Percentiles rank a stretch among this genome's conserved stretches.
These are phyloP conservation scores for Empis stercorea DNA, from an alignment of 2,888 invertebrate genomes.

Conservation along the genomic window DNA sequence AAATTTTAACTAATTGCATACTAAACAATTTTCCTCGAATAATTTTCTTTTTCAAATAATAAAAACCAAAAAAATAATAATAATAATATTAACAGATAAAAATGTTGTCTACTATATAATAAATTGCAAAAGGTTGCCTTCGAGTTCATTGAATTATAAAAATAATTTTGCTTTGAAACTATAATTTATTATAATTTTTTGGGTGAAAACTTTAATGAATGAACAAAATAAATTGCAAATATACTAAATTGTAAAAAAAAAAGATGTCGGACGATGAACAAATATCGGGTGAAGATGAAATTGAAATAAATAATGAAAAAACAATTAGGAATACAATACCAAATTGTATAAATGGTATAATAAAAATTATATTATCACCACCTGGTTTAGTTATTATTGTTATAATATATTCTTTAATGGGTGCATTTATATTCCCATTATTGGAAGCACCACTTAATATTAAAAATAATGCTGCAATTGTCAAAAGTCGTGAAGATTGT, in stretches of 20 bases:
- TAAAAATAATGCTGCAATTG: constrained; percentile 46
- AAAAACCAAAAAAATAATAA: too few species aligned
- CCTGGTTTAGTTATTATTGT: constrained; percentile 58
- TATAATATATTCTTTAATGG: constrained; percentile 58
- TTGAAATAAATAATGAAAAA: constrained; percentile 10
- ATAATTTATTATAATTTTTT: too few species aligned
- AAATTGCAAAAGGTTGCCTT: too few species aligned
- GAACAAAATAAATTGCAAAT: neutral
- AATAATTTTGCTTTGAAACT: too few species aligned
- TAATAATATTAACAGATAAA: too few species aligned
- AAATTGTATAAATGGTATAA: constrained; percentile 18
- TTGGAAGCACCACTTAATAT: constrained; percentile 58
- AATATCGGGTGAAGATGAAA: constrained; percentile 26
- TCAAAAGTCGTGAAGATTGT: constrained; percentile 53
- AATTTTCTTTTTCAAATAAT: too few species aligned
- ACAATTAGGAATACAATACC: constrained; percentile 5
- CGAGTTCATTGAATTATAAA: too few species aligned
- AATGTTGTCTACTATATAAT: too few species aligned
- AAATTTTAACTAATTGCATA: too few species aligned
- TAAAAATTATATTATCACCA: constrained; percentile 32
- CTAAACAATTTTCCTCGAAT: too few species aligned
- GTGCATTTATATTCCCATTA: constrained; percentile 60
- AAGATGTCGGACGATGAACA: constrained; percentile 38
- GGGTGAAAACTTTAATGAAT: too few species aligned
- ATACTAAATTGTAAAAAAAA: too few species aligned